Conservation (phyloP, 2,797 vertebrate genomes). For the Brachyalestes nurse region DNA sequence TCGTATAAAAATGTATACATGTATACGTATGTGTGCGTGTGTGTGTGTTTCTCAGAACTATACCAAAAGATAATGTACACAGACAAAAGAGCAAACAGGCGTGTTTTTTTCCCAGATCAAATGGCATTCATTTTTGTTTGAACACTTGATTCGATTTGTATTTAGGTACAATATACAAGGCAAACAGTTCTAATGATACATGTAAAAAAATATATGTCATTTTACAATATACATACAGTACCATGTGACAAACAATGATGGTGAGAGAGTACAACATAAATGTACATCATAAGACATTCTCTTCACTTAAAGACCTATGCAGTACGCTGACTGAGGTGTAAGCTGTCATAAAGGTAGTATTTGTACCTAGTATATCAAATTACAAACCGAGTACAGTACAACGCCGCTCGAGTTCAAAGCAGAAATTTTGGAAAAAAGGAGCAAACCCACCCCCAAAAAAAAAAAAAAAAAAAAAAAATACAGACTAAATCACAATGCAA, state of each 20-base stretch:
- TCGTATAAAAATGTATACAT: background rate
- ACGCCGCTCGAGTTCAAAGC: conserved; percentile 57
- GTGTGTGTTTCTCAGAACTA: background rate
- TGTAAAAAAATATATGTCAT: conserved; percentile 85
- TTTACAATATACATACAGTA: conserved; percentile 80
- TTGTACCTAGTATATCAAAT: conserved; percentile 59
- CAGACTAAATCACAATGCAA: conserved; percentile 61
- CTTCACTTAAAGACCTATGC: conserved; percentile 66
- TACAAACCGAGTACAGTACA: conserved; percentile 62
- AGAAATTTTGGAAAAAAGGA: conserved; percentile 64
- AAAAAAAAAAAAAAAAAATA: conserved; percentile 57
- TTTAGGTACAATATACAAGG: conserved; percentile 77
- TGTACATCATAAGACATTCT: conserved; percentile 69
- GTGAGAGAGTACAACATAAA: conserved; percentile 61
- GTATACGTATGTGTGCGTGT: background rate
- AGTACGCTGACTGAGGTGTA: conserved; percentile 56
- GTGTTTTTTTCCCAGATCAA: conserved; percentile 37
- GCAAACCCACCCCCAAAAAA: conserved; percentile 59
- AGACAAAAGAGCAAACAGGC: conserved; percentile 8
- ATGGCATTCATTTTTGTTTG: conserved; percentile 68
- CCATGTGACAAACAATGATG: conserved; percentile 71
- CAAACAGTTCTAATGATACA: conserved; percentile 78
- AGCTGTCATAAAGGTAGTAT: conserved; percentile 63
- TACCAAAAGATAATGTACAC: background rate
- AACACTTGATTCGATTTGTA: conserved; percentile 70